A percentile compares a stretch with the other conserved stretches of the same genome.
Conservation (phyloP, 2,113 vertebrate species). For the Lepidothrix coronata region DNA sequence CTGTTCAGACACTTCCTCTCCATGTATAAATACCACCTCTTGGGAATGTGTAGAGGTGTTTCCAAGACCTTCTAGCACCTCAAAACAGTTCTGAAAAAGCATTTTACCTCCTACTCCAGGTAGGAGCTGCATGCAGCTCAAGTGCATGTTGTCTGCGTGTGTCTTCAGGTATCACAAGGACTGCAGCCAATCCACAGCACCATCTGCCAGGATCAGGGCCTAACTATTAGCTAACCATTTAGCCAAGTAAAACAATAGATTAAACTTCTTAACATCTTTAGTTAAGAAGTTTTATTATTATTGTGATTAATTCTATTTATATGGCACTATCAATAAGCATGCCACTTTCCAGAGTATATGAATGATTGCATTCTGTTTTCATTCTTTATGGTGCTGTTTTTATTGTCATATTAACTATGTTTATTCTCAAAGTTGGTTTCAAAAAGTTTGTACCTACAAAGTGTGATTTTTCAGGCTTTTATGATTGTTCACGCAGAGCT, state of each 20-base stretch:
- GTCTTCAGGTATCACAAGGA: not conserved
- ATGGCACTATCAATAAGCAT: not conserved
- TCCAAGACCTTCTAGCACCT: not conserved
- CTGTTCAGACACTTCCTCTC: not conserved
- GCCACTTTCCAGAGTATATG: not conserved
- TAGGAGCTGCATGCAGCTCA: not conserved
- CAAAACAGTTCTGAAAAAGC: not conserved
- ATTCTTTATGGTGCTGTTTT: not conserved
- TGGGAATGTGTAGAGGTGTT: not conserved
- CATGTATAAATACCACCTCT: not conserved
- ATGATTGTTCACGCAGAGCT: not conserved
- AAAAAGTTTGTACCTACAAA: not conserved
- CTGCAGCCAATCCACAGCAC: not conserved
- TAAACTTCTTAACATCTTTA: not conserved
- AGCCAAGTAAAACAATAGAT: not conserved
- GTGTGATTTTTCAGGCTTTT: not conserved
- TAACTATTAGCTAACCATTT: not conserved
- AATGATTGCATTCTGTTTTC: not conserved
- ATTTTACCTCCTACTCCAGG: not conserved
- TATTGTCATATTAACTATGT: not conserved
- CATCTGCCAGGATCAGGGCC: not conserved
- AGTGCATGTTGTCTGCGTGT: rapidly evolving
- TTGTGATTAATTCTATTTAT: not conserved
- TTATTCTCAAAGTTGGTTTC: not conserved
- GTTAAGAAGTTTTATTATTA: not conserved